Evolutionary conservation across 2,113 vertebrate species (phyloP).

Genomic region (Picathartes gymnocephalus): DNA sequence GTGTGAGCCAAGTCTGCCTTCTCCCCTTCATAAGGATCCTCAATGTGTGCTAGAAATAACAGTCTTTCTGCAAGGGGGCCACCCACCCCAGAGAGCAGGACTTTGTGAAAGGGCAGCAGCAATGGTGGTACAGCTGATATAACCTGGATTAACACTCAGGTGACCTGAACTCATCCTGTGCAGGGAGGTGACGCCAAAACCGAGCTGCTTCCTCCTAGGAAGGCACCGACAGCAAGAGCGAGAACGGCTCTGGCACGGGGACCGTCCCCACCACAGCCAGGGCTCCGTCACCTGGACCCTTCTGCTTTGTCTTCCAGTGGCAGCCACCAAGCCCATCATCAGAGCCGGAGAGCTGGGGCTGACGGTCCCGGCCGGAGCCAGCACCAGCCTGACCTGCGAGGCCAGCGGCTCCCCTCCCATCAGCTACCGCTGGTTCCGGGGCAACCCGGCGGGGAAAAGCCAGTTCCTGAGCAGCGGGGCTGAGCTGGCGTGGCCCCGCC

Average conservation of each 20-base stretch:
- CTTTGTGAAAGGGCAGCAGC: fast-evolving
- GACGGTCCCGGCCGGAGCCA: not conserved
- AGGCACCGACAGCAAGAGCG: not conserved
- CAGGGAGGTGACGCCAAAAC: fast-evolving
- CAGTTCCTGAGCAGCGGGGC: not conserved
- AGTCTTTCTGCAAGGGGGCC: not conserved
- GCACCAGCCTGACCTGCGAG: conserved; percentile 49
- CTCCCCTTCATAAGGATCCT: fast-evolving
- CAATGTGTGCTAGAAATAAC: not conserved
- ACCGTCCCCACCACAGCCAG: not conserved
- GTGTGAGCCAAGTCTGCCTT: not conserved
- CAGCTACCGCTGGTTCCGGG: conserved; percentile 59
- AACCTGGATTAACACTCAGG: not conserved
- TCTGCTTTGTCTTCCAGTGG: conserved; percentile 24
- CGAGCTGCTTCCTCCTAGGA: not conserved
- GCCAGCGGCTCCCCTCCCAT: conserved; percentile 60
- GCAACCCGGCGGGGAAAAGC: not conserved
- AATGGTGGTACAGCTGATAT: not conserved
- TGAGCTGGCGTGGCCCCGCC: conserved; percentile 1
- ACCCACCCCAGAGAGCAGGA: not conserved
- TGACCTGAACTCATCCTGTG: too few relatives aligned
- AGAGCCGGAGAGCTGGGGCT: not conserved
- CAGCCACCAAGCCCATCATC: conserved; percentile 60
- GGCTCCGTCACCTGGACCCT: not conserved
- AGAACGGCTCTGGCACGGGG: not conserved